phyloP scores from a whole-genome alignment of 2,797 vertebrate species.

The Halcyon leucocephala region DNA sequence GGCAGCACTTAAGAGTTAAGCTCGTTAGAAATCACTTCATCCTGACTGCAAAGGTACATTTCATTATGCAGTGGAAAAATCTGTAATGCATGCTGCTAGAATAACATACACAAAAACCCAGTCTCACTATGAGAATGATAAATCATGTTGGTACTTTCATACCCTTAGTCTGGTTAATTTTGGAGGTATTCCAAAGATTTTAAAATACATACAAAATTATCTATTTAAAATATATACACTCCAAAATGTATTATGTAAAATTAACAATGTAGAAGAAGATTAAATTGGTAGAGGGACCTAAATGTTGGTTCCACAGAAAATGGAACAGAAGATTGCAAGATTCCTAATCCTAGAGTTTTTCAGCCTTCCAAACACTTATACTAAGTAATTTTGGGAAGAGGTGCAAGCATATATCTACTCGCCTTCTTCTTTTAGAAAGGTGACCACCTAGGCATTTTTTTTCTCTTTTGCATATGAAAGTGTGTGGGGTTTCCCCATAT shows the following conservation, averaged over 20 bases:
- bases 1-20: background rate
- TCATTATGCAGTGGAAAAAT: background rate
- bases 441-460: background rate
- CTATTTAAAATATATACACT: background rate
- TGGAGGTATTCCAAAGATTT: background rate
- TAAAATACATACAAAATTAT: background rate
- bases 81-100: background rate
- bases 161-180: background rate
- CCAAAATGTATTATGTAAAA: background rate
- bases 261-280: background rate
- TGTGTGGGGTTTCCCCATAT: fast-evolving
- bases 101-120: background rate
- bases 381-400: background rate
- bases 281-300: background rate
- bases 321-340: background rate
- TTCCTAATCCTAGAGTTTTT: background rate
- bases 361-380: background rate
- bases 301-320: background rate
- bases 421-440: background rate
- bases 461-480: background rate
- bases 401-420: background rate
- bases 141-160: background rate
- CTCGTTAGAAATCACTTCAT: background rate
- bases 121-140: background rate
- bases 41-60: background rate